phyloP scores from a whole-genome alignment of 2,113 vertebrate species.

The Myodes glareolus region DNA sequence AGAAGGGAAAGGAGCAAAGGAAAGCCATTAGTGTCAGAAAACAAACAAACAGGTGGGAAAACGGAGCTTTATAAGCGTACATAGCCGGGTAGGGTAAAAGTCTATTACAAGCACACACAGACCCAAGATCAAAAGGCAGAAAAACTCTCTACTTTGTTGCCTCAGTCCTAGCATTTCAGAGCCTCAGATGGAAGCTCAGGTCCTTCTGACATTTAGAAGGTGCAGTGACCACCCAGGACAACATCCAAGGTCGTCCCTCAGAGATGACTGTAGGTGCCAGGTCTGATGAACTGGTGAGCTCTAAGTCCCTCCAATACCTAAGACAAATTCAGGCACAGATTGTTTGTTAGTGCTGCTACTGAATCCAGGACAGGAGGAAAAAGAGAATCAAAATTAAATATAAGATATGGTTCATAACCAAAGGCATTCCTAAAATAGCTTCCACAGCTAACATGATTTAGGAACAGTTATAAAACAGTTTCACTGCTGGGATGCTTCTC shows the following conservation, averaged over 20 bases:
- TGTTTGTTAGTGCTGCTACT: slow-evolving; percentile 57
- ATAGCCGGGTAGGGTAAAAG: not conserved
- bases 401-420: slow-evolving; percentile 77
- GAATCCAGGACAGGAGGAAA: slow-evolving; percentile 75
- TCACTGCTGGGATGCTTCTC: slow-evolving; percentile 40
- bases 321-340: slow-evolving; percentile 4
- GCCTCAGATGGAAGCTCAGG: not conserved
- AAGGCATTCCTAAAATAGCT: slow-evolving; percentile 77
- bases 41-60: not conserved
- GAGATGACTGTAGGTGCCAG: not conserved
- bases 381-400: slow-evolving; percentile 75
- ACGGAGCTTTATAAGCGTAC: not conserved
- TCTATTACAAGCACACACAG: not conserved
- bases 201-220: not conserved
- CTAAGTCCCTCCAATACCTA: not conserved
- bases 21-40: not conserved
- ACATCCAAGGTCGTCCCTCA: not conserved
- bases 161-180: not conserved
- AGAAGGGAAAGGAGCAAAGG: not conserved
- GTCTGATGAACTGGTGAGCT: not conserved
- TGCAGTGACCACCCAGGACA: not conserved
- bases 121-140: not conserved
- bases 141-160: not conserved
- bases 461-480: slow-evolving; percentile 80
- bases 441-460: slow-evolving; percentile 75